Percentiles rank a stretch among this genome's conserved stretches.
Conservation (phyloP, 1,140 invertebrate species). For the Sycophila sp. region DNA sequence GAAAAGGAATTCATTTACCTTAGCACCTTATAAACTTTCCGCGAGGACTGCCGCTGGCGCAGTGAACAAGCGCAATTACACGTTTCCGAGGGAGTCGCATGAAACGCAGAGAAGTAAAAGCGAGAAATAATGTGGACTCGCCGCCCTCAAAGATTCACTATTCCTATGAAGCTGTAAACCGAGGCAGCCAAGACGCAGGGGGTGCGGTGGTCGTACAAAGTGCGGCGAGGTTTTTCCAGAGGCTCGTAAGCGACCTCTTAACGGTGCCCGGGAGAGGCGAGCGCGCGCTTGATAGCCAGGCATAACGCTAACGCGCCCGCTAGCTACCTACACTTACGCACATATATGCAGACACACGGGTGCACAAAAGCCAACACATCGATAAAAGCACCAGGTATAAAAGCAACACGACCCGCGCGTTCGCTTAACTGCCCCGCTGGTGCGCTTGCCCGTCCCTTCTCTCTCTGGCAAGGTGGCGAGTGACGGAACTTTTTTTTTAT, state of each 20-base stretch:
- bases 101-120: background rate
- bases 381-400: constrained; percentile 52
- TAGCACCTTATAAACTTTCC: no score
- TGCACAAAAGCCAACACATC: no score
- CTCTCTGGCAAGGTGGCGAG: no score
- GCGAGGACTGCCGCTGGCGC: no score
- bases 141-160: background rate
- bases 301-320: constrained; percentile 50
- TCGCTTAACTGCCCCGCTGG: background rate
- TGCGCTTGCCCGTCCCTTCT: no score
- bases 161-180: background rate
- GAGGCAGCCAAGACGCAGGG: background rate
- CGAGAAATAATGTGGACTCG: background rate
- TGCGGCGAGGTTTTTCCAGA: constrained; percentile 3
- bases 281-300: constrained; percentile 48
- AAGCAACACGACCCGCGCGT: constrained; percentile 31
- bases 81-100: no score
- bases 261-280: constrained; percentile 44
- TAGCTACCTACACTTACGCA: no score
- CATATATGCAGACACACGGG: no score
- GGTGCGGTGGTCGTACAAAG: background rate
- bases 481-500: background rate
- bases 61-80: no score
- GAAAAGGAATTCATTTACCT: no score
- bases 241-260: constrained; percentile 44